These are phyloP conservation scores for Sinella curviseta DNA, from an alignment of 1,140 invertebrate genomes.

Conservation along the genomic window DNA sequence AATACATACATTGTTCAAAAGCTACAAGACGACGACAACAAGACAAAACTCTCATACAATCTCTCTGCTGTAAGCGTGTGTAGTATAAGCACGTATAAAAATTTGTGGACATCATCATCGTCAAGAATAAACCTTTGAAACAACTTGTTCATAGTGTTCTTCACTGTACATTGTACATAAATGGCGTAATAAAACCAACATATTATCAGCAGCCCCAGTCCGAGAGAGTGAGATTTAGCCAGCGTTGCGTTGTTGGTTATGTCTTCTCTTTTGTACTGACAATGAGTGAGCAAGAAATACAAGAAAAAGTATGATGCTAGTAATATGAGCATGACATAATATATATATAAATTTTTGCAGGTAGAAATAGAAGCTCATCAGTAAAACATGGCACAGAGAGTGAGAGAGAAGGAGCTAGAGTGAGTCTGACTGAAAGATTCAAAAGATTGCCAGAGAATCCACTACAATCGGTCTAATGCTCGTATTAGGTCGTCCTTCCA, in stretches of 20 bases:
- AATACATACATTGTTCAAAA: no score
- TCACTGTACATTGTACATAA: no score
- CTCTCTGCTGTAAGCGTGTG: no score
- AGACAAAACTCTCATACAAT: no score
- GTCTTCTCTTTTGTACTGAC: not conserved
- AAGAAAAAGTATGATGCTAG: no score
- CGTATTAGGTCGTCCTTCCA: not conserved
- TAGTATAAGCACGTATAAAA: no score
- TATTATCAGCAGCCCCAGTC: not conserved
- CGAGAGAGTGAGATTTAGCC: no score
- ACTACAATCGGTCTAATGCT: not conserved
- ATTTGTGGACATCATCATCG: not conserved
- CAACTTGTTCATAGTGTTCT: not conserved
- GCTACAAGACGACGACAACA: no score
- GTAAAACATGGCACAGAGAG: not conserved
- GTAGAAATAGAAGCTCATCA: not conserved
- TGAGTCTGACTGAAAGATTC: not conserved
- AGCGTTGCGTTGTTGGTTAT: no score
- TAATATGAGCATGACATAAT: no score
- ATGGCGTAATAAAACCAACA: not conserved
- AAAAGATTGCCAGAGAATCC: not conserved
- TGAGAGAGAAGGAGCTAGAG: not conserved
- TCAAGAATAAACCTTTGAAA: not conserved
- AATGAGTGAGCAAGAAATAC: not conserved
- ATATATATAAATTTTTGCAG: not conserved